phyloP scores from a whole-genome alignment of 2,888 invertebrate genomes.

The Drosophila rubida region DNA sequence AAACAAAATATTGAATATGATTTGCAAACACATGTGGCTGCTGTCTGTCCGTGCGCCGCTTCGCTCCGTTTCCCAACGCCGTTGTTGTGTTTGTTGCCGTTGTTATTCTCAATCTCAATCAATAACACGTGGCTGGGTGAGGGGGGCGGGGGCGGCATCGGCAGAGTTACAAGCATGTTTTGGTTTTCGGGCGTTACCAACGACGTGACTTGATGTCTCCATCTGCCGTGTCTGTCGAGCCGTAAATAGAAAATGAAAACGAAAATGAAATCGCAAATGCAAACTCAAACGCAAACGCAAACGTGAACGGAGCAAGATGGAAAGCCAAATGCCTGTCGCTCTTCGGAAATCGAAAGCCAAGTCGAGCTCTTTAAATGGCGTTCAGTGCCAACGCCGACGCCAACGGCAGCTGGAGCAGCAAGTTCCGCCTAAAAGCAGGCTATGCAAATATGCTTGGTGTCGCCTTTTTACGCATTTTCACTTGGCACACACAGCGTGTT shows the following conservation, averaged over 20 bases:
- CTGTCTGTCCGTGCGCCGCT: conserved; percentile 2
- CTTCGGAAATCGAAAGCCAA: conserved; percentile 52
- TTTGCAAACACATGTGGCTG: conserved; percentile 68
- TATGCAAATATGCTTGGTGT: conserved; percentile 70
- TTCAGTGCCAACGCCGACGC: conserved; percentile 17
- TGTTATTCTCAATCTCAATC: conserved; percentile 54
- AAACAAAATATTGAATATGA: conserved; percentile 80
- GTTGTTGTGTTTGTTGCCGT: neutral
- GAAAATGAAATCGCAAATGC: conserved; percentile 34
- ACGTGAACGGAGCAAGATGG: conserved; percentile 13
- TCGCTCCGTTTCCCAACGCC: neutral
- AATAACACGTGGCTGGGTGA: conserved; percentile 35
- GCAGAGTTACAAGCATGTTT: conserved; percentile 33
- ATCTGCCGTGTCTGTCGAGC: conserved; percentile 43
- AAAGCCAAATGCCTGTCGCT: conserved; percentile 17
- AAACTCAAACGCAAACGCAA: neutral
- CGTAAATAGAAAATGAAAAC: conserved; percentile 66
- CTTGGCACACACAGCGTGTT: conserved; percentile 47
- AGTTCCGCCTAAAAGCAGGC: conserved; percentile 50
- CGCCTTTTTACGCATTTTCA: conserved; percentile 71
- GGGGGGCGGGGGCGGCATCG: neutral
- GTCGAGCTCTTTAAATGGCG: conserved; percentile 43
- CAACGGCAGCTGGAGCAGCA: neutral
- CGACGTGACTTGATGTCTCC: conserved; percentile 64
- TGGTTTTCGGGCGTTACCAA: conserved; percentile 25